Conservation (phyloP, 2,113 vertebrate genomes). For the Crocuta crocuta region DNA sequence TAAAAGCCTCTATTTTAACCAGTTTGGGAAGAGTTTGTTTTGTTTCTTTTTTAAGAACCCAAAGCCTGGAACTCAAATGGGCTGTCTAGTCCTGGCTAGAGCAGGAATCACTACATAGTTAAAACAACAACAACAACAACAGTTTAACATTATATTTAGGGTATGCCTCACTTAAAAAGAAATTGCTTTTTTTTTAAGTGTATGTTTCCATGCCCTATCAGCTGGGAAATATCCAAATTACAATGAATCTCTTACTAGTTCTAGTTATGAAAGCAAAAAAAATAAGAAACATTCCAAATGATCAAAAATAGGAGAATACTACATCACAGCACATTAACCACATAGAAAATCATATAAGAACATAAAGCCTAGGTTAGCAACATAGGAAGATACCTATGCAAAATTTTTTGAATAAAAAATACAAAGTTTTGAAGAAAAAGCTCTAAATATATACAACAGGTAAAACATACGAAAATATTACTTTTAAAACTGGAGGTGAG, state of each 20-base stretch:
- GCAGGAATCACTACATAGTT: background rate
- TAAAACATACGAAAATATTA: slow-evolving; percentile 31
- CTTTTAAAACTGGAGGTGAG: background rate
- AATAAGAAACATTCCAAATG: background rate
- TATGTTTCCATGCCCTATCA: slow-evolving; percentile 1
- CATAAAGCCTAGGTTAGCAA: background rate
- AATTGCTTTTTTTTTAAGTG: background rate
- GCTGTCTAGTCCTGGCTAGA: background rate
- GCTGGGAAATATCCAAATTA: background rate
- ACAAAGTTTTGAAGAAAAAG: slow-evolving; percentile 46
- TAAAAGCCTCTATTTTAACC: background rate
- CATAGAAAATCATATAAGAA: background rate
- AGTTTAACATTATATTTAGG: background rate
- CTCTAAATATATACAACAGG: background rate
- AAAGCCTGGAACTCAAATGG: background rate
- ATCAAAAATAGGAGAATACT: slow-evolving; percentile 19
- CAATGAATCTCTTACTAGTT: background rate
- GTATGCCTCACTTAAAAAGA: background rate
- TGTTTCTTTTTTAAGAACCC: slow-evolving; percentile 42
- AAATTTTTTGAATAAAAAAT: slow-evolving; percentile 48
- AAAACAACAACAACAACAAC: background rate
- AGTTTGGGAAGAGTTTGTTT: background rate
- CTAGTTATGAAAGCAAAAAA: background rate
- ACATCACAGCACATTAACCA: background rate
- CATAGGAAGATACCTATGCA: background rate